Conservation (phyloP, 2,113 vertebrate genomes). For the Corythaeola cristata region DNA sequence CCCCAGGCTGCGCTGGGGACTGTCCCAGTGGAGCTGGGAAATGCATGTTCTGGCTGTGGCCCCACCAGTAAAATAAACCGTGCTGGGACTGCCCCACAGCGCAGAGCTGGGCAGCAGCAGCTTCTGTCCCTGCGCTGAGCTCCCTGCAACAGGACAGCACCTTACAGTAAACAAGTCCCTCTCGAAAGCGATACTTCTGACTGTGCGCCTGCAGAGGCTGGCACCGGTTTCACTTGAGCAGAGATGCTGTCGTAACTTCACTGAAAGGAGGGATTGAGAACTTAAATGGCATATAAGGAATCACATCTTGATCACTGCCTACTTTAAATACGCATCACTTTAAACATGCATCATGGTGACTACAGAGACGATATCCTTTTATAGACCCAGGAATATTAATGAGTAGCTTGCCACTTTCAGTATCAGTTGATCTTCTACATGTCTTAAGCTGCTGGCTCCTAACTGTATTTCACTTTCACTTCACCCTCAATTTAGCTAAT, state of each 20-base stretch:
- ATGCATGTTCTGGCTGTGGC: neutral
- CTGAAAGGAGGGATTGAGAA: neutral
- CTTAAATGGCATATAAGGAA: neutral
- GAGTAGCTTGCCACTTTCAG: neutral
- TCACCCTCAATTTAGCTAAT: neutral
- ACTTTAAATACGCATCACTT: neutral
- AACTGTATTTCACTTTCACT: neutral
- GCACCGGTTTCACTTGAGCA: neutral
- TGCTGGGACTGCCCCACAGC: neutral
- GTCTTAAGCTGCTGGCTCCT: neutral
- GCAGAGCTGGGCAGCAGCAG: neutral
- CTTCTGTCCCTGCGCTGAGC: neutral
- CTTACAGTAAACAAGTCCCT: neutral
- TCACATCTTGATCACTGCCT: neutral
- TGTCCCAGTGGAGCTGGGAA: neutral
- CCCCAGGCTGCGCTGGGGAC: neutral
- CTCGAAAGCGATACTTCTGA: neutral
- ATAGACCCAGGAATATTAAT: neutral
- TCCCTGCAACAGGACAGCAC: neutral
- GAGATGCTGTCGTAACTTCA: neutral
- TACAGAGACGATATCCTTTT: neutral
- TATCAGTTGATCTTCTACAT: neutral
- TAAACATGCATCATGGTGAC: neutral
- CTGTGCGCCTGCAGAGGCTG: neutral
- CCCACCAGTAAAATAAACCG: neutral